Evolutionary conservation across 2,797 vertebrate genomes (phyloP).

Genomic region (Yasuhikotakia modesta): DNA sequence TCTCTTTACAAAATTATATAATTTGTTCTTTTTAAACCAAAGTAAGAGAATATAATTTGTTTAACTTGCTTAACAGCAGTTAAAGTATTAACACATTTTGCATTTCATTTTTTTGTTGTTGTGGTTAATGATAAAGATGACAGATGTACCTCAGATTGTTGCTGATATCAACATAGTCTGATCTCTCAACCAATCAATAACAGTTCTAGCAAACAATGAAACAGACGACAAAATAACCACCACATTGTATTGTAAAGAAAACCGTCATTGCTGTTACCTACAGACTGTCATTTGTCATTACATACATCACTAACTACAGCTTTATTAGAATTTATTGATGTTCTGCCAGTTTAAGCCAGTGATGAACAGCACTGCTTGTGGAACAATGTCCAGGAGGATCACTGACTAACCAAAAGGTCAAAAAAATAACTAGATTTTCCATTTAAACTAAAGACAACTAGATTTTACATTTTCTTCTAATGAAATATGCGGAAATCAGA

Average conservation of each 20-base stretch:
- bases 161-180: not conserved
- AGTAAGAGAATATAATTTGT: not conserved
- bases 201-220: not conserved
- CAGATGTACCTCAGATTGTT: not conserved
- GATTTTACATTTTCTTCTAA: not conserved
- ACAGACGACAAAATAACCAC: not conserved
- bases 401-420: no score
- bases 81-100: not conserved
- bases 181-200: not conserved
- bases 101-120: not conserved
- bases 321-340: not conserved
- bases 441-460: no score
- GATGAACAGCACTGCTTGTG: not conserved
- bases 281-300: not conserved
- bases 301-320: not conserved
- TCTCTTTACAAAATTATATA: no score
- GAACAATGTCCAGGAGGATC: no score
- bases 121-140: not conserved
- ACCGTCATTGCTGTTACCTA: not conserved
- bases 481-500: conserved; percentile 9
- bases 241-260: not conserved
- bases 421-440: not conserved
- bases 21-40: not conserved
- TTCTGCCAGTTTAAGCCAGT: not conserved
- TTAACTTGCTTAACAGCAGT: not conserved